A percentile compares a stretch with the other conserved stretches of the same genome.
phyloP scores from a whole-genome alignment of 35 echinoderm and acorn worm genomes.

The Apostichopus japonicus region DNA sequence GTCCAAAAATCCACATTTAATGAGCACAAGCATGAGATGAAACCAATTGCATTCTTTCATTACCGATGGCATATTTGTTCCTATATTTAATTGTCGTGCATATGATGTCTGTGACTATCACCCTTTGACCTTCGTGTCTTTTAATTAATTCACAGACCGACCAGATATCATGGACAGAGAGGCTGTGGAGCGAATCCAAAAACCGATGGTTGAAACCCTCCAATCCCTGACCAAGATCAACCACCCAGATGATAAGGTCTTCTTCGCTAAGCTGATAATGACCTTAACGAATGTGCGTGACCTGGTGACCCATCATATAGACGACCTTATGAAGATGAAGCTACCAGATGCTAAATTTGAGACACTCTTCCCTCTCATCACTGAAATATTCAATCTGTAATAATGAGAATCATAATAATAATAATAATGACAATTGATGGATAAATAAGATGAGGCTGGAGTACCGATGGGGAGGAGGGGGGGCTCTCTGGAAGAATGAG shows the following conservation, averaged over 20 bases:
- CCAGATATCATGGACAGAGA: slow-evolving; percentile 89
- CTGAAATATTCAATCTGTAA: slow-evolving; percentile 98
- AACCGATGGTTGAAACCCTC: slow-evolving; percentile 87
- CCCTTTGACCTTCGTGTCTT: neutral
- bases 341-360: slow-evolving; percentile 70
- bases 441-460: too few species aligned
- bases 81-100: too few species aligned
- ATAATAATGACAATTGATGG: too few species aligned
- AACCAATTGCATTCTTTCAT: too few species aligned
- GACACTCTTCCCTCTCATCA: slow-evolving; percentile 94
- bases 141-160: slow-evolving; percentile 67
- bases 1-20: too few species aligned
- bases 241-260: slow-evolving; percentile 98
- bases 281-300: slow-evolving; percentile 95
- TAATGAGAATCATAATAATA: neutral
- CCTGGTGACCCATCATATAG: slow-evolving; percentile 91
- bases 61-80: too few species aligned
- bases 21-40: neutral
- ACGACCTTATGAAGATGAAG: slow-evolving; percentile 97
- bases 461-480: too few species aligned
- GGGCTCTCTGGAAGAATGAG: too few species aligned
- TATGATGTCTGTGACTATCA: too few species aligned
- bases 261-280: slow-evolving; percentile 99
- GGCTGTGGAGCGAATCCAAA: slow-evolving; percentile 89
- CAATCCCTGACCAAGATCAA: slow-evolving; percentile 93